Evolutionary conservation across 2,888 invertebrate species (phyloP).

Genomic region (Crossocerus cetratus): DNA sequence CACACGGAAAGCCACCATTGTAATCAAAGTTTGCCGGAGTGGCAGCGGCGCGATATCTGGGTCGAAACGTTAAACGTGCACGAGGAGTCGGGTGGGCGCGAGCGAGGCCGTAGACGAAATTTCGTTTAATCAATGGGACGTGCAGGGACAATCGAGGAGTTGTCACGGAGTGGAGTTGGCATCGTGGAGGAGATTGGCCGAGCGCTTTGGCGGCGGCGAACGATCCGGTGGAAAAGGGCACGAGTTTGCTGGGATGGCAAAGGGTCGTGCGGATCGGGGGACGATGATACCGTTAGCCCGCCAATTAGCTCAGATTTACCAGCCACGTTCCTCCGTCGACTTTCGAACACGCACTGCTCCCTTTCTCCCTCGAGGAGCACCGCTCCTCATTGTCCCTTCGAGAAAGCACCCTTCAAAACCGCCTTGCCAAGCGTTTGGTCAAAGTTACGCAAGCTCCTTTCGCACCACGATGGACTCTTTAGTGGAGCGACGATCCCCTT

Average conservation of each 20-base stretch:
- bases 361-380: constrained; percentile 15
- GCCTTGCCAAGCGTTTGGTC: not conserved
- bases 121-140: constrained; percentile 57
- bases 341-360: constrained; percentile 14
- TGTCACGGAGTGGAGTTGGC: constrained; percentile 39
- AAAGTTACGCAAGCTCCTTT: constrained; percentile 31
- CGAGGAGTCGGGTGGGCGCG: constrained; percentile 29
- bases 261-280: constrained; percentile 33
- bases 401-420: constrained; percentile 42
- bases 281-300: constrained; percentile 53
- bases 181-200: constrained; percentile 24
- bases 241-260: constrained; percentile 34
- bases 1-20: constrained; percentile 31
- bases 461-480: constrained; percentile 22
- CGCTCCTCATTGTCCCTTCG: constrained; percentile 41
- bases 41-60: constrained; percentile 1
- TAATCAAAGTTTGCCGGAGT: constrained; percentile 28
- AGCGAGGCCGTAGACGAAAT: constrained; percentile 34
- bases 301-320: constrained; percentile 64
- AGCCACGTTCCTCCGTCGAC: constrained; percentile 21
- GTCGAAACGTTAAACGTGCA: constrained; percentile 18
- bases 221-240: constrained; percentile 18
- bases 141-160: constrained; percentile 48
- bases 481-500: constrained; percentile 8
- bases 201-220: constrained; percentile 18